These are phyloP conservation scores for Caenorhabditis brenneri DNA, from an alignment of 1,140 invertebrate genomes.

Conservation along the genomic window DNA sequence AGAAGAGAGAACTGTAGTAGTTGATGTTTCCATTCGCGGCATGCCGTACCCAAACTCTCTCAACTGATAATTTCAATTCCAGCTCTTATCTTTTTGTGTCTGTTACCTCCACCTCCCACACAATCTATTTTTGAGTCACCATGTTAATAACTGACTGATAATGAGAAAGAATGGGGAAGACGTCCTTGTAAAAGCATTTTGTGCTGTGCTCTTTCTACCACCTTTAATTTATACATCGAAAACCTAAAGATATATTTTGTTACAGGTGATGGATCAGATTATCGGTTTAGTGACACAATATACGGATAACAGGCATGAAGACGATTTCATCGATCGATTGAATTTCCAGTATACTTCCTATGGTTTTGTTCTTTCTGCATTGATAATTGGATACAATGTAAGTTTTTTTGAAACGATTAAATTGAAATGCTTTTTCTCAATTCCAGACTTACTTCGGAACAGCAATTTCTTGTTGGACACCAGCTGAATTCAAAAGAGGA, in stretches of 20 bases:
- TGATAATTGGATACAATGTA: conserved; percentile 51
- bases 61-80: conserved; percentile 28
- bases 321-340: conserved; percentile 45
- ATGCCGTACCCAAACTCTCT: not conserved
- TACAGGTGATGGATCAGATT: conserved; percentile 8
- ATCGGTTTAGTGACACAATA: not conserved
- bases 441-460: conserved; percentile 49
- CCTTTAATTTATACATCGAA: not conserved
- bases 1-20: not conserved
- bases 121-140: not conserved
- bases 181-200: not conserved
- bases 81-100: not conserved
- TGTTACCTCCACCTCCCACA: not conserved
- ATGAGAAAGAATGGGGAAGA: not conserved
- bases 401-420: no score
- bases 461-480: conserved; percentile 48
- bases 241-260: not conserved
- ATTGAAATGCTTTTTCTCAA: not conserved
- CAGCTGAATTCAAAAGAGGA: conserved; percentile 46
- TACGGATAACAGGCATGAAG: conserved; percentile 33
- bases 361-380: conserved; percentile 45
- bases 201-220: not conserved
- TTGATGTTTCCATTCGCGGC: not conserved
- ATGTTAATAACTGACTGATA: not conserved
- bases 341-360: conserved; percentile 50